Percentiles rank a stretch among this genome's conserved stretches.
phyloP scores from a whole-genome alignment of 1,140 invertebrate species.

The Pollicipes pollicipes region DNA sequence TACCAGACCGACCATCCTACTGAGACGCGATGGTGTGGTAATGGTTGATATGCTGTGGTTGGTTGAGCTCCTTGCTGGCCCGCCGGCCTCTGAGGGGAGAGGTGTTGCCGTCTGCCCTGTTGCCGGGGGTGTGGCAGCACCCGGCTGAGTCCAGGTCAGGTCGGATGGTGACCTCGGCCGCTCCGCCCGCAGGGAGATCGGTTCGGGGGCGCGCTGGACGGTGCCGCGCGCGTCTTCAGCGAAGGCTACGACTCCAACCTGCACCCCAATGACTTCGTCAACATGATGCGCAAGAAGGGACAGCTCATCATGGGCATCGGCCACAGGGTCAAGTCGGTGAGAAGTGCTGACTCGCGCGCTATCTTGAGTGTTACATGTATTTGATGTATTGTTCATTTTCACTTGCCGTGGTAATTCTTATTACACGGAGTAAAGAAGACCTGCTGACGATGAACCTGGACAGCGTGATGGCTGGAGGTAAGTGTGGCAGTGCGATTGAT shows the following conservation, averaged over 20 bases:
- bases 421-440: neutral
- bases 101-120: no score
- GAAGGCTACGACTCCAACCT: constrained; percentile 84
- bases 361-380: neutral
- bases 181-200: constrained; percentile 58
- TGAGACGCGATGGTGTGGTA: no score
- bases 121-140: no score
- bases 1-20: no score
- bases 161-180: no score
- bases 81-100: no score
- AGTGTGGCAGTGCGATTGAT: no score
- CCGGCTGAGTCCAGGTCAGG: no score
- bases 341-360: constrained; percentile 17
- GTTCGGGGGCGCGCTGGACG: constrained; percentile 95
- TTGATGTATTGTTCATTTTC: constrained; percentile 2
- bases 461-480: no score
- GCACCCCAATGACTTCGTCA: constrained; percentile 97
- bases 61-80: no score
- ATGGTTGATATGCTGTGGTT: no score
- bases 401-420: constrained; percentile 4
- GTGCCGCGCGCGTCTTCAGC: constrained; percentile 86
- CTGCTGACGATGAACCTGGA: constrained; percentile 5
- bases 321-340: constrained; percentile 85
- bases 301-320: constrained; percentile 99
- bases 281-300: constrained; percentile 88